A percentile compares a stretch with the other conserved stretches of the same genome.
Evolutionary conservation across 2,797 vertebrate species (phyloP).

Genomic region (Botia kubotai): DNA sequence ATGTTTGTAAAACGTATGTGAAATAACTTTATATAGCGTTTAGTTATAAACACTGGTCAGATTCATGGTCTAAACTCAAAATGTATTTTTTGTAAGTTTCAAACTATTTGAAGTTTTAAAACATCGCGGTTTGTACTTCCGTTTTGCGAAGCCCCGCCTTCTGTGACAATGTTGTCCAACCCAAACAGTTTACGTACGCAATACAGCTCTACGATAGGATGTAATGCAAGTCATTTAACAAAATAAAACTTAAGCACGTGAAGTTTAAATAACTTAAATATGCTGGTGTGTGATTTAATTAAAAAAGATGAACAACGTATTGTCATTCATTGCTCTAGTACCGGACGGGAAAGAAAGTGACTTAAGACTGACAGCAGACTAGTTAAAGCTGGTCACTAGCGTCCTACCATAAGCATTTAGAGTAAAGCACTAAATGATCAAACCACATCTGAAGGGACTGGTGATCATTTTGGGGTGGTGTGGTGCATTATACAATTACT

Average conservation of each 20-base stretch:
- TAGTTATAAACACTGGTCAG: neutral
- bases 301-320: too few species aligned
- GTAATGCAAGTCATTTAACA: constrained; percentile 16
- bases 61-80: neutral
- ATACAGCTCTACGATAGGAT: constrained; percentile 9
- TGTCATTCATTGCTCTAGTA: too few species aligned
- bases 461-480: too few species aligned
- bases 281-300: too few species aligned
- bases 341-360: too few species aligned
- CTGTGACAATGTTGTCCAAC: constrained; percentile 42
- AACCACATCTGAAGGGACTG: too few species aligned
- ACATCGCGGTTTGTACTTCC: constrained; percentile 64
- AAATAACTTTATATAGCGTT: neutral
- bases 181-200: neutral
- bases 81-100: neutral
- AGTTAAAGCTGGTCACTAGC: too few species aligned
- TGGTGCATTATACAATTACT: too few species aligned
- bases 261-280: too few species aligned
- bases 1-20: neutral
- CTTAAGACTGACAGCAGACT: too few species aligned
- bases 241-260: neutral
- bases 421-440: too few species aligned
- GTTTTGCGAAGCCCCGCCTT: constrained; percentile 45
- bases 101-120: constrained; percentile 52
- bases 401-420: too few species aligned